Conservation (phyloP, 2,113 vertebrate species). For the Daboia siamensis region DNA sequence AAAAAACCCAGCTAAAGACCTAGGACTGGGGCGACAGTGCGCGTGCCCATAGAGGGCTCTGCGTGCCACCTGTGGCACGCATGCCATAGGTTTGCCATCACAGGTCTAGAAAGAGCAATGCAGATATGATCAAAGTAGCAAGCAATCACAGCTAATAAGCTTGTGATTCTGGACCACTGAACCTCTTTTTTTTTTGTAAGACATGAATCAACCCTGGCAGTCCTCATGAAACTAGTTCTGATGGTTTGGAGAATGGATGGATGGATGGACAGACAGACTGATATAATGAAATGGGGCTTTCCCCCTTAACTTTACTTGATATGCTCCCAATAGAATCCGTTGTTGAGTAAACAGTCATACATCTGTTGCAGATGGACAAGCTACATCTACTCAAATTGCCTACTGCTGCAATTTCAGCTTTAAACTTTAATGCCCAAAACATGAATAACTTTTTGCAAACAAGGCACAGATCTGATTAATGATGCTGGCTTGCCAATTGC, state of each 20-base stretch:
- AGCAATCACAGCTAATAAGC: neutral
- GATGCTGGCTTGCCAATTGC: constrained; percentile 31
- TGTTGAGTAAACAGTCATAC: constrained; percentile 56
- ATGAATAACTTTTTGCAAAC: constrained; percentile 19
- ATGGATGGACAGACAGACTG: neutral
- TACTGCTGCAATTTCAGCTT: constrained; percentile 48
- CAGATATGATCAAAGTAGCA: neutral
- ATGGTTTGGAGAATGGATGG: neutral
- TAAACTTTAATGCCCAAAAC: constrained; percentile 39
- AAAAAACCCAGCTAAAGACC: too few species aligned
- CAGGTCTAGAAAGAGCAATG: neutral
- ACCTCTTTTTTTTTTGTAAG: neutral
- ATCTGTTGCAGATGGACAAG: constrained; percentile 46
- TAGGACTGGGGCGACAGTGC: too few species aligned
- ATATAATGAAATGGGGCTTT: constrained; percentile 27
- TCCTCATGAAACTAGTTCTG: constrained; percentile 15
- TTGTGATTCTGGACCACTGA: too few species aligned
- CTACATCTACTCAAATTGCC: constrained; percentile 43
- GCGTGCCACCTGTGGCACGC: too few species aligned
- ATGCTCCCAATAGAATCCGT: constrained; percentile 33
- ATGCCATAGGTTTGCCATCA: too few species aligned
- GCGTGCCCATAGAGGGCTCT: too few species aligned
- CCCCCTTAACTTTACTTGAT: constrained; percentile 19
- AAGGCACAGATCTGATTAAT: constrained; percentile 46
- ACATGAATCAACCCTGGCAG: constrained; percentile 2